A percentile compares a stretch with the other conserved stretches of the same genome.
These are phyloP conservation scores for Ophion ventricosus DNA, from an alignment of 2,888 invertebrate genomes.

Conservation along the genomic window DNA sequence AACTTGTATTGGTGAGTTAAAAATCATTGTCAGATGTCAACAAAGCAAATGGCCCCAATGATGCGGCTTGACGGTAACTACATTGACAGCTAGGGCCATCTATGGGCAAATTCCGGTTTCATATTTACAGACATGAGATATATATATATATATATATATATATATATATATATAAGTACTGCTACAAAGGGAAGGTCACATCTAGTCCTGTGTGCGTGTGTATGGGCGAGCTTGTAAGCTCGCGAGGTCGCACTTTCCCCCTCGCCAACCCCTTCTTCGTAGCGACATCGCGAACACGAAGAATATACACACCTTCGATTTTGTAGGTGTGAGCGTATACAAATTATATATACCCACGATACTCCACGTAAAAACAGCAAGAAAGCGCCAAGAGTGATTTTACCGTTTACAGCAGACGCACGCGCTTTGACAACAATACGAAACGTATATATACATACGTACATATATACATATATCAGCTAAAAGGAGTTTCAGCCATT, in stretches of 20 bases:
- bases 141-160: neutral
- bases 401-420: slow-evolving; percentile 60
- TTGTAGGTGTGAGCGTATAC: slow-evolving; percentile 25
- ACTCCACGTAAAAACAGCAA: neutral
- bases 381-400: slow-evolving; percentile 35
- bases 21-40: no score
- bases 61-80: no score
- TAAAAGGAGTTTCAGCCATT: slow-evolving; percentile 63
- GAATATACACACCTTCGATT: slow-evolving; percentile 38
- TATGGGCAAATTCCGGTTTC: no score
- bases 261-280: neutral
- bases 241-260: slow-evolving; percentile 40
- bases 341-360: slow-evolving; percentile 27
- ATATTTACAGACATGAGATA: no score
- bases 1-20: no score
- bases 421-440: slow-evolving; percentile 56
- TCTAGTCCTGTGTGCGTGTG: neutral
- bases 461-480: slow-evolving; percentile 35
- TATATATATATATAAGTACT: neutral
- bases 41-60: no score
- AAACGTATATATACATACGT: slow-evolving; percentile 34
- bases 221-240: slow-evolving; percentile 35
- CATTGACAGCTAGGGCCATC: no score
- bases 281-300: neutral
- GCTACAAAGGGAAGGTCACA: slow-evolving; percentile 12